These are phyloP conservation scores for Allacma fusca DNA, from an alignment of 2,888 invertebrate species.

Conservation along the genomic window DNA sequence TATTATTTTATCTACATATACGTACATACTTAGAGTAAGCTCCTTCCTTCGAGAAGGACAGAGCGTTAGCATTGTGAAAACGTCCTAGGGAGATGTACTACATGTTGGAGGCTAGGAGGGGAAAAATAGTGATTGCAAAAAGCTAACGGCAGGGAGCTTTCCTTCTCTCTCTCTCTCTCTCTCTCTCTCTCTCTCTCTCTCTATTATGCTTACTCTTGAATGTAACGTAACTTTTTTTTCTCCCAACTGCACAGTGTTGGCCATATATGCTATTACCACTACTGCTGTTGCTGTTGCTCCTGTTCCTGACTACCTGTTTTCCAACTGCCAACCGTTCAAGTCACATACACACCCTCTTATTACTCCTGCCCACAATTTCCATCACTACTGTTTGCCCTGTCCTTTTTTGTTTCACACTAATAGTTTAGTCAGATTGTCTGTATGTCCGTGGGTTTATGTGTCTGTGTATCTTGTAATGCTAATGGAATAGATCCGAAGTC, in stretches of 20 bases:
- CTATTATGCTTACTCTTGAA: neutral
- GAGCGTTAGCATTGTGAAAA: too few species aligned
- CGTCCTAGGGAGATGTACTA: too few species aligned
- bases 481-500: neutral
- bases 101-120: neutral
- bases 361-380: neutral
- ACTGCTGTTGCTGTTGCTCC: neutral
- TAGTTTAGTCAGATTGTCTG: slow-evolving; percentile 1
- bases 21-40: neutral
- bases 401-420: slow-evolving; percentile 9
- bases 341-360: slow-evolving; percentile 18
- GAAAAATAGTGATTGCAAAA: slow-evolving; percentile 9
- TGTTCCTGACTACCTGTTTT: neutral
- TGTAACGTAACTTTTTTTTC: neutral
- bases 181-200: too few species aligned
- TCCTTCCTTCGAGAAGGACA: neutral
- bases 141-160: slow-evolving; percentile 1
- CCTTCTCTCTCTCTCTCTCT: too few species aligned
- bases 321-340: neutral
- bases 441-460: too few species aligned
- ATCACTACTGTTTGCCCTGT: neutral
- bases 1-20: too few species aligned
- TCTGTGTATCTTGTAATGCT: too few species aligned
- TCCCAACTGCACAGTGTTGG: neutral
- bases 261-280: too few species aligned